A percentile compares a stretch with the other conserved stretches of the same genome.
Conservation (phyloP, 1,140 invertebrate species). For the Sitodiplosis mosellana region DNA sequence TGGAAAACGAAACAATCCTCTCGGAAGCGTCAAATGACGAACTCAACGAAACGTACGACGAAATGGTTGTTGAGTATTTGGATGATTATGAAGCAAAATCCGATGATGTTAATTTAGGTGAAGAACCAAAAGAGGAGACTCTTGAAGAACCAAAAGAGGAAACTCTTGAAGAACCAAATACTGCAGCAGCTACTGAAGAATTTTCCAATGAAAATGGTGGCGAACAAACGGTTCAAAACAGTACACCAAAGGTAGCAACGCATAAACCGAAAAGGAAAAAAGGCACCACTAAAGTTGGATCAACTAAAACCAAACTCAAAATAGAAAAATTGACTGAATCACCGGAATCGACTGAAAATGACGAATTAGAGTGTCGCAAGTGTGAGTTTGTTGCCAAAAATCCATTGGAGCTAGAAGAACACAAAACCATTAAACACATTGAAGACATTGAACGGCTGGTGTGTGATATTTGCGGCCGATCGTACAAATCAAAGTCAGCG, state of each 20-base stretch:
- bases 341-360: too few relatives aligned
- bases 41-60: too few relatives aligned
- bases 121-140: background rate
- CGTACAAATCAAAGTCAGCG: constrained; percentile 26
- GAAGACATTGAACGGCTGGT: constrained; percentile 3
- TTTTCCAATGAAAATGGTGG: background rate
- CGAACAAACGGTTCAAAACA: background rate
- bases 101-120: too few relatives aligned
- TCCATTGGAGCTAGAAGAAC: background rate
- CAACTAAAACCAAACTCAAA: too few relatives aligned
- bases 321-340: too few relatives aligned
- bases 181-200: background rate
- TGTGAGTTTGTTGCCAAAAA: background rate
- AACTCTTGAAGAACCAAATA: background rate
- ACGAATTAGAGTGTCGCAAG: background rate
- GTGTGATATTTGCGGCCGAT: constrained; percentile 31
- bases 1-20: too few relatives aligned
- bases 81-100: too few relatives aligned
- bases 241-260: too few relatives aligned
- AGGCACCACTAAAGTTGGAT: too few relatives aligned
- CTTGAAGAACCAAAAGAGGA: background rate
- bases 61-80: too few relatives aligned
- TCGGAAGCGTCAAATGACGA: too few relatives aligned
- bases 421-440: background rate
- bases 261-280: too few relatives aligned